A percentile compares a stretch with the other conserved stretches of the same genome.
Conservation (phyloP, 2,888 invertebrate species). For the Elysia crispata region DNA sequence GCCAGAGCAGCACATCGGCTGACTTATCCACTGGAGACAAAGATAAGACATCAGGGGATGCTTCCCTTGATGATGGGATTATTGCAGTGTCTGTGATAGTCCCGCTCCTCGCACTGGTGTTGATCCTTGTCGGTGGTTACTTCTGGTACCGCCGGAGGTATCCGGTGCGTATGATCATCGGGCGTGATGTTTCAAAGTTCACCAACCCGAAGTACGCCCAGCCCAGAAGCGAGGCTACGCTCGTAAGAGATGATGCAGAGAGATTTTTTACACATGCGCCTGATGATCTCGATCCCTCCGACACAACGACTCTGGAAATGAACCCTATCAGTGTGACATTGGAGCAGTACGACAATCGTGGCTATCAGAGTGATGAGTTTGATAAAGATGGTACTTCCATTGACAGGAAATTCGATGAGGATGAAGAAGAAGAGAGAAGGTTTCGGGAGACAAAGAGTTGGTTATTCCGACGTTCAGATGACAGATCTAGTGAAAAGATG, state of each 20-base stretch:
- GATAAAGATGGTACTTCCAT: slow-evolving; percentile 38
- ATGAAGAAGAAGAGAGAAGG: slow-evolving; percentile 48
- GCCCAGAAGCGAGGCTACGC: slow-evolving; percentile 35
- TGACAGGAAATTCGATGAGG: slow-evolving; percentile 43
- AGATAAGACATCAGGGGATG: slow-evolving; percentile 5
- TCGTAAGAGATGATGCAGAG: slow-evolving; percentile 56
- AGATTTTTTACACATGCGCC: slow-evolving; percentile 45
- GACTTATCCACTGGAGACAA: neutral
- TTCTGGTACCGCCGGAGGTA: slow-evolving; percentile 68
- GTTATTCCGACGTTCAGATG: slow-evolving; percentile 40
- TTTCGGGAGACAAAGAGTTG: slow-evolving; percentile 51
- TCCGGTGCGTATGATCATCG: slow-evolving; percentile 69
- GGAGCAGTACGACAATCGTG: slow-evolving; percentile 34
- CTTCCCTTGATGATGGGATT: slow-evolving; percentile 41
- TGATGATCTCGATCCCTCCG: neutral
- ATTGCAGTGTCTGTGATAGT: slow-evolving; percentile 63
- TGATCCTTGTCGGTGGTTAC: slow-evolving; percentile 56
- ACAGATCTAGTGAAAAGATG: slow-evolving; percentile 14
- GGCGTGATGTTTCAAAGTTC: slow-evolving; percentile 65
- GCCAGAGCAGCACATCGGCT: neutral
- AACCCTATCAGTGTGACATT: slow-evolving; percentile 25
- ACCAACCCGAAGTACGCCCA: slow-evolving; percentile 62
- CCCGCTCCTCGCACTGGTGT: slow-evolving; percentile 49
- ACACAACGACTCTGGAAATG: neutral
- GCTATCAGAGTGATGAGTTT: slow-evolving; percentile 10